Evolutionary conservation across 2,888 invertebrate species (phyloP).

Genomic region (Nemoura dubitans): DNA sequence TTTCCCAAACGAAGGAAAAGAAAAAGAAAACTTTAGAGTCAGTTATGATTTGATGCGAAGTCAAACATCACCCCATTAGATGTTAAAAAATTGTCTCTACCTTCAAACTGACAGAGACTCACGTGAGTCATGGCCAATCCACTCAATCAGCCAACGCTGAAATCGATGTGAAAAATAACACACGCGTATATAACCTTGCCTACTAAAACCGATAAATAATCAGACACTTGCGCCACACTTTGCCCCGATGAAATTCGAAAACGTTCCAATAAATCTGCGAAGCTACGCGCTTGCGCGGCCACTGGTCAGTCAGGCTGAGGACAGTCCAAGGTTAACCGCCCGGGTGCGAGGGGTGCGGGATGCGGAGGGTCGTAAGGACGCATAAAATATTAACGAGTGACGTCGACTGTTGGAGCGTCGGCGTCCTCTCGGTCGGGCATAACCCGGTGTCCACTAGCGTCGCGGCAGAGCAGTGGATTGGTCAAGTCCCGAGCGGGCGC

Average conservation of each 20-base stretch:
- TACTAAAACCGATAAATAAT: background rate
- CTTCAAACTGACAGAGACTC: background rate
- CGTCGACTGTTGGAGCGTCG: background rate
- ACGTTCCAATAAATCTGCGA: background rate
- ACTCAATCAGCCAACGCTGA: background rate
- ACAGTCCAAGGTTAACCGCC: constrained; percentile 14
- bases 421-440: background rate
- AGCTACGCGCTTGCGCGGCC: background rate
- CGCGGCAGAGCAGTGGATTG: background rate
- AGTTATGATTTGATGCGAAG: too few relatives aligned
- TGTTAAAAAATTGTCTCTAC: background rate
- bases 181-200: background rate
- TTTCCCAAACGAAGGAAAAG: too few relatives aligned
- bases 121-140: background rate
- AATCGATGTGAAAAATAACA: background rate
- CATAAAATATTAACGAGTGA: constrained; percentile 7
- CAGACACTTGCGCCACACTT: background rate
- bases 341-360: background rate
- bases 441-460: background rate
- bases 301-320: background rate
- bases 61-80: too few relatives aligned
- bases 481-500: background rate
- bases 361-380: background rate
- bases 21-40: too few relatives aligned
- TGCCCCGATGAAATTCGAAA: background rate